A percentile compares a stretch with the other conserved stretches of the same genome.
Conservation (phyloP, 2,888 invertebrate genomes). For the Leptinotarsa haldemani region DNA sequence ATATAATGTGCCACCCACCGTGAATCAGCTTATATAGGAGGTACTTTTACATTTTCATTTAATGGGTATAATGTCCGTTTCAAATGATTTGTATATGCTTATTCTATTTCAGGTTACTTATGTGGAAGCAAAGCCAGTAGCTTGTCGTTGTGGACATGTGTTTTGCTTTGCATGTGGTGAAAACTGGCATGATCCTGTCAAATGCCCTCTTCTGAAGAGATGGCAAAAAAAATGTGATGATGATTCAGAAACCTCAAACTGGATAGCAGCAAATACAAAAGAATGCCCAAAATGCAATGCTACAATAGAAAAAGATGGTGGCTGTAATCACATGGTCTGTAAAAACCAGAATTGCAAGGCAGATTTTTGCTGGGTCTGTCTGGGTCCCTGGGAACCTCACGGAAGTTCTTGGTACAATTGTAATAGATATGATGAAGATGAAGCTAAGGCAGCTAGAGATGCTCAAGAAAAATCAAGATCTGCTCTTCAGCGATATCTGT, state of each 20-base stretch:
- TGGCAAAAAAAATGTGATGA: conserved; percentile 99
- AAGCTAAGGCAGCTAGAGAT: conserved; percentile 95
- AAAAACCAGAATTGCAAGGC: conserved; percentile 98
- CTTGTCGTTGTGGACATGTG: conserved; percentile 91
- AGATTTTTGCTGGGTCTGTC: conserved; percentile 99
- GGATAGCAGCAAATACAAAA: conserved; percentile 99
- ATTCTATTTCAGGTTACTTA: conserved; percentile 64
- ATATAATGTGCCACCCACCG: no score
- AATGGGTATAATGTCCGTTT: no score
- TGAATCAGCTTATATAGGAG: no score
- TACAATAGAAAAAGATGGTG: conserved; percentile 96
- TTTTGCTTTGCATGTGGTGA: conserved; percentile 98
- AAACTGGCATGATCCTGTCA: conserved; percentile 99
- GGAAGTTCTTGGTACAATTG: conserved; percentile 87
- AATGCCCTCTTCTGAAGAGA: conserved; percentile 89
- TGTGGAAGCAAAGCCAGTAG: conserved; percentile 91
- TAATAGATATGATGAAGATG: conserved; percentile 85
- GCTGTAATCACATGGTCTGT: conserved; percentile 99
- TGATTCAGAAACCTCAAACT: conserved; percentile 98
- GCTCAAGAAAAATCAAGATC: conserved; percentile 96
- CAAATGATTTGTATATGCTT: background rate
- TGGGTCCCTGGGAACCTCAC: conserved; percentile 99
- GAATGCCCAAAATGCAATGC: conserved; percentile 99
- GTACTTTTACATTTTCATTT: background rate
- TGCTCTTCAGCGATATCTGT: conserved; percentile 95